These are phyloP conservation scores for Fukomys damarensis DNA, from an alignment of 2,113 vertebrate genomes.

Conservation along the genomic window DNA sequence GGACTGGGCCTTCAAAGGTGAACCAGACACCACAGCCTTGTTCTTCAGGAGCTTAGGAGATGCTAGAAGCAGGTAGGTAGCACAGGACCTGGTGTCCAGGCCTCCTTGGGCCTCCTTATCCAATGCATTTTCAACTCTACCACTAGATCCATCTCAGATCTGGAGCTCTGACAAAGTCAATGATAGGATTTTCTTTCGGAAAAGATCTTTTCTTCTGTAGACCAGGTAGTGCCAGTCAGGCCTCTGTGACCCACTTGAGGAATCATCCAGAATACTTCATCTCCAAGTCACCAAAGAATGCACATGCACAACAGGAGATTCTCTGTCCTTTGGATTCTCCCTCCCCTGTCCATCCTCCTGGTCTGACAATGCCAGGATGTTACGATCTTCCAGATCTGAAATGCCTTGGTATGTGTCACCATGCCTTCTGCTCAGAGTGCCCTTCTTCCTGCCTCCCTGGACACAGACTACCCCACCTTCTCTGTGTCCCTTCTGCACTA, in stretches of 20 bases:
- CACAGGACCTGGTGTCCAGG: not conserved
- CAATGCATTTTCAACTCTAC: fast-evolving
- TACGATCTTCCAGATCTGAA: fast-evolving
- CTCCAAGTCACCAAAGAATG: not conserved
- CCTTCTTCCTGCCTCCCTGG: not conserved
- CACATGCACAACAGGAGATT: not conserved
- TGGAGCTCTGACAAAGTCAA: not conserved
- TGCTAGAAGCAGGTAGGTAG: fast-evolving
- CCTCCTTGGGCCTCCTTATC: not conserved
- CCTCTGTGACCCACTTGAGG: not conserved
- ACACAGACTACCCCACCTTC: not conserved
- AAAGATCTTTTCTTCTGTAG: not conserved
- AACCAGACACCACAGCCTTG: fast-evolving
- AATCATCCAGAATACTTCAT: not conserved
- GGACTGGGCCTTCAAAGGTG: not conserved
- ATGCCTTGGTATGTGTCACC: fast-evolving
- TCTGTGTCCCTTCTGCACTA: not conserved
- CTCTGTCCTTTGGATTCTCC: not conserved
- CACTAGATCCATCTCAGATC: not conserved
- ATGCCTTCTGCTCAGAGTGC: not conserved
- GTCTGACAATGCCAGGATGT: fast-evolving
- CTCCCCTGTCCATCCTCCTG: fast-evolving
- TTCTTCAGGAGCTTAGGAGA: fast-evolving
- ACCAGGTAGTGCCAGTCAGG: too few relatives aligned
- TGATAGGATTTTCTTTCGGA: not conserved